A percentile compares a stretch with the other conserved stretches of the same genome.
phyloP scores from a whole-genome alignment of 1,140 invertebrate genomes.

The Sesamia nonagrioides region DNA sequence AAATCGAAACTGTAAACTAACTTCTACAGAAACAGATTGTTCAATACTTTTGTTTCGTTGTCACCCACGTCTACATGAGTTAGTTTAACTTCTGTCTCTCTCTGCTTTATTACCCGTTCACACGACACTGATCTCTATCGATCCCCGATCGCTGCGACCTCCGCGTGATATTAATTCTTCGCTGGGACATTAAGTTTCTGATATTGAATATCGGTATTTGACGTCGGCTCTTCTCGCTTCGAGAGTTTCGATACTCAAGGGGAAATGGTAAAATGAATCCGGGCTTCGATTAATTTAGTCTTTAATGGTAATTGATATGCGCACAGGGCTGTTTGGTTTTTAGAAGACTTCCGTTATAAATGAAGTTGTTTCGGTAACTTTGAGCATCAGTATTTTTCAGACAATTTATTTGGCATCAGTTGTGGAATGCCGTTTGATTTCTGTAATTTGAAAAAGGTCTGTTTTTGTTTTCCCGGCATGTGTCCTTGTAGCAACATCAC shows the following conservation, averaged over 20 bases:
- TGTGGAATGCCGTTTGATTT: background rate
- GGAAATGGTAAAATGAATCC: background rate
- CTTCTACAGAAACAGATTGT: background rate
- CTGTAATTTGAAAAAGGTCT: background rate
- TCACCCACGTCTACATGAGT: background rate
- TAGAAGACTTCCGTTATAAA: background rate
- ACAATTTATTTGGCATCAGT: background rate
- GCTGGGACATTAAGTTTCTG: slow-evolving; percentile 42
- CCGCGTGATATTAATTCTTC: slow-evolving; percentile 45
- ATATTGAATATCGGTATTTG: slow-evolving; percentile 43
- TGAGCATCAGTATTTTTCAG: background rate
- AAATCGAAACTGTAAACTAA: background rate
- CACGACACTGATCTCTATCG: slow-evolving; percentile 42
- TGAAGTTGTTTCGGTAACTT: background rate
- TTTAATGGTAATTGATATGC: slow-evolving; percentile 26
- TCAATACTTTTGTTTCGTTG: background rate
- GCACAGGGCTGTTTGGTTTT: slow-evolving; percentile 6
- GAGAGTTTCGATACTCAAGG: slow-evolving; percentile 27
- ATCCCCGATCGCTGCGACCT: slow-evolving; percentile 39
- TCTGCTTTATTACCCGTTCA: slow-evolving; percentile 5
- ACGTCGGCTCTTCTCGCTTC: slow-evolving; percentile 24
- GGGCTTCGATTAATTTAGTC: slow-evolving; percentile 1
- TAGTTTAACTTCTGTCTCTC: slow-evolving; percentile 3
- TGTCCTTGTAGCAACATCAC: background rate
- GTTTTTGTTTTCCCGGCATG: background rate